phyloP scores from a whole-genome alignment of 2,797 vertebrate genomes.

The Enteromius treurensis region DNA sequence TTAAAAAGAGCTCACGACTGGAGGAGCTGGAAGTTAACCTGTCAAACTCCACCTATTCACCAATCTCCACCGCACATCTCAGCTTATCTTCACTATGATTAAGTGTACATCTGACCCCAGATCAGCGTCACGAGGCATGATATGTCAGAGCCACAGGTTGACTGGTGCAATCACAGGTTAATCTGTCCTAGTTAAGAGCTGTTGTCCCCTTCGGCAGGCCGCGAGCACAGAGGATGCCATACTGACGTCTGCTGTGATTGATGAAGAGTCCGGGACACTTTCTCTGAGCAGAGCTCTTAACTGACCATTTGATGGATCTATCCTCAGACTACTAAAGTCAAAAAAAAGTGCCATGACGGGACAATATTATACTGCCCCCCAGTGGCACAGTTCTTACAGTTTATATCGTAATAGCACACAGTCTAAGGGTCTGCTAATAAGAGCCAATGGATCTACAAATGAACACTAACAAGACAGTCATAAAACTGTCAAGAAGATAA shows the following conservation, averaged over 20 bases:
- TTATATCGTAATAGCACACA: constrained; percentile 4
- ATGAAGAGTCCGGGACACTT: constrained; percentile 71
- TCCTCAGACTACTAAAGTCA: constrained; percentile 66
- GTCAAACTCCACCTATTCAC: constrained; percentile 18
- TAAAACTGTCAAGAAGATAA: constrained; percentile 32
- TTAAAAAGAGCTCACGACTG: constrained; percentile 2
- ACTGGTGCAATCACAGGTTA: constrained; percentile 28
- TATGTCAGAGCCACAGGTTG: constrained; percentile 28
- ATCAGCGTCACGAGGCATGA: constrained; percentile 15
- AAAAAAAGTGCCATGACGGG: constrained; percentile 47
- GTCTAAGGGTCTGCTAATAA: constrained; percentile 42
- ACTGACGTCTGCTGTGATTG: constrained; percentile 66
- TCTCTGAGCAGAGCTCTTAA: constrained; percentile 68
- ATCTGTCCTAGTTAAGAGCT: constrained; percentile 34
- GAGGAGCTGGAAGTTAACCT: constrained; percentile 43
- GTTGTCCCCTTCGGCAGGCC: constrained; percentile 49
- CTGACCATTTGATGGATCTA: constrained; percentile 70
- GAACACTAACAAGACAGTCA: constrained; percentile 8
- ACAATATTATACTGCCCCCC: constrained; percentile 65
- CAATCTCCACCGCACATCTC: constrained; percentile 12
- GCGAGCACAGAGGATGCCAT: constrained; percentile 29
- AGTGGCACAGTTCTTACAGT: constrained; percentile 21
- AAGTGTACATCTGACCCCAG: constrained; percentile 44
- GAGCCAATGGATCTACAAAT: background rate
- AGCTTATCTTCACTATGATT: constrained; percentile 33